Base-by-base conservation (phyloP, 2,113 vertebrate genomes). In the Nansenia antarctica region DNA sequence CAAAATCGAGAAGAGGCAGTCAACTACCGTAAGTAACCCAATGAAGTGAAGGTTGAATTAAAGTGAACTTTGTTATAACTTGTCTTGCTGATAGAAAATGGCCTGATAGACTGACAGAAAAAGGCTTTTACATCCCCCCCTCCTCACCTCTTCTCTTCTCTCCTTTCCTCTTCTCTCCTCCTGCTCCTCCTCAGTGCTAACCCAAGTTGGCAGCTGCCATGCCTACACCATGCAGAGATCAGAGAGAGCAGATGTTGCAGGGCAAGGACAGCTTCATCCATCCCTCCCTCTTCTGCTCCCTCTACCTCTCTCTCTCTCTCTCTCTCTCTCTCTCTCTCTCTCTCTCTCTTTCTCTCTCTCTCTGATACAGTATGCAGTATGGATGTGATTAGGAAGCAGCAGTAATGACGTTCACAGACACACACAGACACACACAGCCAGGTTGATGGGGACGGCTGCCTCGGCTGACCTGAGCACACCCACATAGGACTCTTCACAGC, bases 331-430 rank as follows among this genome's bases (percentile, higher is more conserved):
- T 57, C 54, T 29, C 54, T 30, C 53, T 27, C 26, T 27, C 22
- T 27, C 26, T 3, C 53, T 1, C 22, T 55, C 53, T 29, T 24
- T 55, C 53, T 49, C 18, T n/a, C 47, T 49, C 2, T 49, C 53
- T 55, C 27, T 37, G 57, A 30, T 26, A 22, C 69, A 45, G 68
- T 62, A 31, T 47, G 57, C 30, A 47, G 67, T 45, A 34, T 78
- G 59, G 65, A 77, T 75, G 65, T 73, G 60, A 79, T 80, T 82
- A 78, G 39, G 47, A 67, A 18, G 26, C 15, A 61, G 35, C 26
- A 27, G 49, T 53, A 62, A 66, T 57, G 32, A 69, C 59, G 35
- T 52, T n/a, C n/a, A 58, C 39, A 70, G 67, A 20, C 47, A 55
- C 39, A 63, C 67, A 37, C n/a, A n/a, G n/a, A n/a, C n/a, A n/a